Evolutionary conservation across 2,888 invertebrate species (phyloP).

Genomic region (Rhagonycha lutea): DNA sequence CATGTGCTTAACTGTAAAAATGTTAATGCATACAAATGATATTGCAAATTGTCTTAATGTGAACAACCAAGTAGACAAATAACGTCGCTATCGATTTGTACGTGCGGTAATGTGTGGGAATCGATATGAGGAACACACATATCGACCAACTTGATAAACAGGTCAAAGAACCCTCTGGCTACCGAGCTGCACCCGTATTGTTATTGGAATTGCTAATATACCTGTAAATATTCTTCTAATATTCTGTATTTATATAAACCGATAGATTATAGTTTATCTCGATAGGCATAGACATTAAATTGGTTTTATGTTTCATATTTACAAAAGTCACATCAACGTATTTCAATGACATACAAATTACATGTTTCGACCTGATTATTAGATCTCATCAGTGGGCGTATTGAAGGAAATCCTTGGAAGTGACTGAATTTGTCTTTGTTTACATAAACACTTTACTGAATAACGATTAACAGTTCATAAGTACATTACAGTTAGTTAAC

Average conservation of each 20-base stretch:
- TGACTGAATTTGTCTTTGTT: too few species aligned
- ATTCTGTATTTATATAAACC: not conserved
- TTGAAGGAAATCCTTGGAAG: too few species aligned
- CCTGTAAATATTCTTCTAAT: not conserved
- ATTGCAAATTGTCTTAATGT: not conserved
- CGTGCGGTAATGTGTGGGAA: slow-evolving; percentile 47
- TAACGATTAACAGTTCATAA: too few species aligned
- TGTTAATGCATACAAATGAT: not conserved
- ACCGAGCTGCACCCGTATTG: slow-evolving; percentile 36
- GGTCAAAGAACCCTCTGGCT: slow-evolving; percentile 47
- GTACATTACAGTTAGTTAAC: too few species aligned
- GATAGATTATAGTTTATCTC: not conserved
- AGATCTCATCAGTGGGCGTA: too few species aligned
- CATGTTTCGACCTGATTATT: too few species aligned
- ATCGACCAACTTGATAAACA: slow-evolving; percentile 46
- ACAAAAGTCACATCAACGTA: too few species aligned
- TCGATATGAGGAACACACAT: slow-evolving; percentile 40
- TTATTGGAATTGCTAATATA: slow-evolving; percentile 43
- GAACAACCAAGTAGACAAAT: slow-evolving; percentile 32
- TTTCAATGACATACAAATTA: too few species aligned
- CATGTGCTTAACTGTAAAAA: not conserved
- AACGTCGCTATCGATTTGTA: slow-evolving; percentile 37
- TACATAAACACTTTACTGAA: too few species aligned
- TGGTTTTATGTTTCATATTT: too few species aligned
- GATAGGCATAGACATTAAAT: not conserved